Base-by-base conservation (phyloP, 2,888 invertebrate species). In the Ametastegia equiseti region DNA sequence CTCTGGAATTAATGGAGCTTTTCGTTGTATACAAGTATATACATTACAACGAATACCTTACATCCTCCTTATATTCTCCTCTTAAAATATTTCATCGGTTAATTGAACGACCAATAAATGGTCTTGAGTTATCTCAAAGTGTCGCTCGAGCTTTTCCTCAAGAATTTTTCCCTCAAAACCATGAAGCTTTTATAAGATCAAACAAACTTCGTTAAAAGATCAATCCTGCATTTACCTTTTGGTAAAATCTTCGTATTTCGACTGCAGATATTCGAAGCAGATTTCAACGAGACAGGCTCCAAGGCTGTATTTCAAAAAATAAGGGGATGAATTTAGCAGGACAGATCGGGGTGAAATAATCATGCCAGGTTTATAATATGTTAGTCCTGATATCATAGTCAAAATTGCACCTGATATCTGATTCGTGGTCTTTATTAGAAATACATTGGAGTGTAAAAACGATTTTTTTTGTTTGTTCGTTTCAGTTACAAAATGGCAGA, bases 101-200 rank as follows among this genome's bases (percentile, higher is more conserved):
- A 30, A 60, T 60, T 60, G 30, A 27, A 27, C 30, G 30, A 30
- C 60, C 27, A 15, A 60, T 30, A 60, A 60, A 60, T 30, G 30
- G 5, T 15, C 60, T 60, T 11, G 15, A 60, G 27, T 15, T n/a
- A n/a, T 30, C 15, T 60, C 15, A 15, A 60, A 13, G 60, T 60
- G 60, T 30, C 27, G 11, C 60, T n/a, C 13, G 30, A 30, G 30
- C 27, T 60, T 30, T 11, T 30, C 60, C 30, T 15, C 60, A 13
- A 11, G 9, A 60, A 42, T 42, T 30, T 60, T 30, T 60, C 30
- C 1, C 30, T 60, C 13, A 15, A 60, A 60, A 30, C 30, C 60
- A 60, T 60, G 23, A 60, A 60, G 60, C 60, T 60, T 23, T n/a
- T n/a, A n/a, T 11, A 30, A 15, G 60, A 60, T 60, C 60, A 60